These are phyloP conservation scores for Mythimna pallens DNA, from an alignment of 2,888 invertebrate genomes.

Conservation along the genomic window DNA sequence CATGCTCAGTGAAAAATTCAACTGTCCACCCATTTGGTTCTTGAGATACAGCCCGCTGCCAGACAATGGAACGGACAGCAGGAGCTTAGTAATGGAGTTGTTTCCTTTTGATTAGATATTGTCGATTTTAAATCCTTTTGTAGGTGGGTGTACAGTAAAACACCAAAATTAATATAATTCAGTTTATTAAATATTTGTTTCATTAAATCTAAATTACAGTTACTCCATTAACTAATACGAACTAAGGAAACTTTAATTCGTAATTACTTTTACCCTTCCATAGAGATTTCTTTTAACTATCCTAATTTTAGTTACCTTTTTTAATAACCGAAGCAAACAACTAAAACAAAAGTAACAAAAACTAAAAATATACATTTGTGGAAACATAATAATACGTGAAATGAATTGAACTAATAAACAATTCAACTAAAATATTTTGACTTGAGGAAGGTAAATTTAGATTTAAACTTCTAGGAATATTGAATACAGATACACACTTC, in stretches of 20 bases:
- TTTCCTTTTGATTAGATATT: background rate
- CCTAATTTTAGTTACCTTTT: conserved; percentile 55
- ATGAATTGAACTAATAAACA: conserved; percentile 61
- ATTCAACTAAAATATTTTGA: conserved; percentile 56
- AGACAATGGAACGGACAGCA: too few relatives aligned
- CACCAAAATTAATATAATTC: conserved; percentile 28
- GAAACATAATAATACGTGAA: conserved; percentile 54
- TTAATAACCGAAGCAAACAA: conserved; percentile 51
- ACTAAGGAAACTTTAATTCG: conserved; percentile 50
- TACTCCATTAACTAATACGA: conserved; percentile 60
- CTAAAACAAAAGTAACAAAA: conserved; percentile 63
- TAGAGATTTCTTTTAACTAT: conserved; percentile 48
- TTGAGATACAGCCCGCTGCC: too few relatives aligned
- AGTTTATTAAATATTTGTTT: conserved; percentile 65
- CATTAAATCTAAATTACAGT: conserved; percentile 59
- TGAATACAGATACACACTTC: conserved; percentile 43
- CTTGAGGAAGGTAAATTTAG: conserved; percentile 50
- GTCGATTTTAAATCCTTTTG: background rate
- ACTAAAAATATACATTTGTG: conserved; percentile 59
- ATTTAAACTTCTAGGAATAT: conserved; percentile 45
- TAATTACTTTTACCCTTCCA: conserved; percentile 58
- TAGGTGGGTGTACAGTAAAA: background rate
- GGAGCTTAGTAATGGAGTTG: too few relatives aligned
- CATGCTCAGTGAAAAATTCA: too few relatives aligned
- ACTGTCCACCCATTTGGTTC: too few relatives aligned